Base-by-base conservation (phyloP, 2,113 vertebrate genomes). In the Lamprologus sp. region DNA sequence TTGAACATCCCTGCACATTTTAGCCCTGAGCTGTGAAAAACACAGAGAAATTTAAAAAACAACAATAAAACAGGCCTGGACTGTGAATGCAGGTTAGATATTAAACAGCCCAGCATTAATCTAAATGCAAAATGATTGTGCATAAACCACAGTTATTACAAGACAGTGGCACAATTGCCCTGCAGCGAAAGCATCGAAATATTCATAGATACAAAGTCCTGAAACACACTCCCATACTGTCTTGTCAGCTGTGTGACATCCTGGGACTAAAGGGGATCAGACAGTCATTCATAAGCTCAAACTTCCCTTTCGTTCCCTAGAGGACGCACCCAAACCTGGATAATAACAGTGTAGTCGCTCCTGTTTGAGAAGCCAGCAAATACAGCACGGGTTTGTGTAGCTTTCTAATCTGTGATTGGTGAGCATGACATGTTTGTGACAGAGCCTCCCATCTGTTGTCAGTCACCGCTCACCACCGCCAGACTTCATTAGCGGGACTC, bases 371-470 rank as follows among this genome's bases (percentile, higher is more conserved):
- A 33, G 21, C 13, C n/a, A 84, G 77, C 56, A 58, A 81, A 91
- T 60, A 80, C 21, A 40, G 35, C 26, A 28, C 14, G 35, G 49
- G n/a, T 45, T n/a, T 82, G 90, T 84, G 63, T 55, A 28, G 53
- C 45, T 86, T 85, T 79, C 77, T 80, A 23, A 79, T 92, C 86
- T 90, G 84, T 79, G 63, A 86, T 75, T 26, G 51, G 51, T 49
- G 82, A 79, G 45, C 26, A 42, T 80, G 82, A 60, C 84, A 83
- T 73, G 60, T 87, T 86, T 88, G 60, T 84, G 84, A 88, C 75
- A 19, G 83, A 87, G 77, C 58, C 65, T 79, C 81, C 93, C 89
- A 85, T 90, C 87, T 91, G 89, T 82, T 79, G 83, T 87, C 86
- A 81, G 56, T 90, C 85, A 79, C 28, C 26, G 68, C 73, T 28